These are phyloP conservation scores for Butastur rufipennis DNA, from an alignment of 2,113 vertebrate genomes.

Conservation along the genomic window DNA sequence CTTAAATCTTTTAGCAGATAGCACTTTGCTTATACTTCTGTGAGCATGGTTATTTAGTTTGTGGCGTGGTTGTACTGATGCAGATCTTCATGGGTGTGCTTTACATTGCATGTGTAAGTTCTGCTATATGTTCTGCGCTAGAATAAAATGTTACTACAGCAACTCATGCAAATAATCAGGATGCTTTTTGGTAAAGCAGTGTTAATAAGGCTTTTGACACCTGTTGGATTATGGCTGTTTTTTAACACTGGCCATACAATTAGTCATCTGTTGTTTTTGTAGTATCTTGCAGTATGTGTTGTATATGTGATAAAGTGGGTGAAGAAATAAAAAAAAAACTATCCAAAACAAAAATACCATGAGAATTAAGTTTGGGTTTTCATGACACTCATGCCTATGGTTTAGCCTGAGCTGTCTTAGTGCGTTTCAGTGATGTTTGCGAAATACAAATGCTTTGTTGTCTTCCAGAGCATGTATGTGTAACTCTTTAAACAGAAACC, in stretches of 20 bases:
- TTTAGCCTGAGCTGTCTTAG: neutral
- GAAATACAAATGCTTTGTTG: neutral
- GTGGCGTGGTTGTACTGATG: neutral
- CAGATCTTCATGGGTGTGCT: neutral
- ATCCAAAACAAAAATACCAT: neutral
- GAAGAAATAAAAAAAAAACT: neutral
- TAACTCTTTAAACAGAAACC: neutral
- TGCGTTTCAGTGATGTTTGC: neutral
- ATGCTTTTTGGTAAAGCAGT: neutral
- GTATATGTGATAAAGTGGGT: neutral
- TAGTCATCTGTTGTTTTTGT: neutral
- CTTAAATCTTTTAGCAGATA: neutral
- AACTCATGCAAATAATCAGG: neutral
- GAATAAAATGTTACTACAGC: neutral
- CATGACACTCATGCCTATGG: neutral
- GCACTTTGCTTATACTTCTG: neutral
- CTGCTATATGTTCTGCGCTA: neutral
- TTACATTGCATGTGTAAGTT: neutral
- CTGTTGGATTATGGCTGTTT: neutral
- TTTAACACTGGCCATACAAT: neutral
- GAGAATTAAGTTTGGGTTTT: neutral
- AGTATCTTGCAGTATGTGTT: neutral
- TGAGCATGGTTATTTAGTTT: neutral
- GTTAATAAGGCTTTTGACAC: neutral
- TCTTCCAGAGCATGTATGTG: neutral